Evolutionary conservation across 2,797 vertebrate genomes (phyloP), one percentile per base, ranked within the genome.

Genomic region (Cyclura pinguis): DNA sequence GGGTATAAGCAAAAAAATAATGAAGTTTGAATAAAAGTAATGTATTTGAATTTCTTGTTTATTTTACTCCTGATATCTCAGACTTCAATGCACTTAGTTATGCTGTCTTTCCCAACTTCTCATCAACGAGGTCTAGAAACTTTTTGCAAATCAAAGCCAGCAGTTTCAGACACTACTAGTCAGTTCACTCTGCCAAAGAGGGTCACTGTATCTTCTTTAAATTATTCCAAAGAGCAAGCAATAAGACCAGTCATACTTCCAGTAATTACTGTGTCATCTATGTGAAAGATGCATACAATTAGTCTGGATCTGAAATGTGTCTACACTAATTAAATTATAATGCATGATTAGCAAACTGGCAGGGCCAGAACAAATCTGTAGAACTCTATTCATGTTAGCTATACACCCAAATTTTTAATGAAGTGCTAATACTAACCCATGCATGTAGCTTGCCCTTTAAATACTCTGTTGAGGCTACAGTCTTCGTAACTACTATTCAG

Each of bases 341-440:
- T 10, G 38, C 16, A 89, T 29, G 32, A 38, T 16, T 38, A 77
- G 35, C 47, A 81, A 92, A 55, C 32, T 52, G 87, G 78, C 0
- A 84, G 27, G 1, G n/a, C 29, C 16, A 24, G 82, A 89, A 84
- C 38, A 82, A 27, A 80, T 87, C 13, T 8, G 50, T 6, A 35
- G 87, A 91, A 86, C 87, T 32, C 57, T 3, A 74, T 35, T n/a
- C 62, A 87, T 24, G 47, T 13, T 78, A 50, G 67, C 85, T 64
- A 67, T 13, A 14, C n/a, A 55, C 89, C 86, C 2, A 20, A 67
- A 80, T 92, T 93, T 86, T 73, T 64, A 94, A 85, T 8, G 1
- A 5, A 92, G 91, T 73, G 29, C 20, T 32, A 10, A 69, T 69
- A 69, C 29, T 69, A 69, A 69, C 29, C 67, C 67, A 32, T 32